Conservation (phyloP, 2,888 invertebrate genomes). For the Drosophila kambysellisi region DNA sequence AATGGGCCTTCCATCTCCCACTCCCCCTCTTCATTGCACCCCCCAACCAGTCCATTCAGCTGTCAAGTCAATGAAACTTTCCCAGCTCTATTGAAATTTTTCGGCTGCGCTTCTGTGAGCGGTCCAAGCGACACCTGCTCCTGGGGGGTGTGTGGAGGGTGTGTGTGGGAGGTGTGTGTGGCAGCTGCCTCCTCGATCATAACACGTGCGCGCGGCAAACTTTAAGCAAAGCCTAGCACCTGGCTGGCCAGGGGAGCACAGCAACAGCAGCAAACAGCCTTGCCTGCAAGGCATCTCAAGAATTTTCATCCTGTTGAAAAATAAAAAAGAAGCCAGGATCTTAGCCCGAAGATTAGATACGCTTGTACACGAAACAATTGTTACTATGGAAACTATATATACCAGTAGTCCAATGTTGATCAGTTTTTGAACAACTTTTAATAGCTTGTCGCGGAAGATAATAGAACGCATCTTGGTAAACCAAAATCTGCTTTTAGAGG, state of each 20-base stretch:
- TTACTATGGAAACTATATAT: neutral
- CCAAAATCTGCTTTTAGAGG: no score
- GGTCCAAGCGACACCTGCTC: constrained; percentile 52
- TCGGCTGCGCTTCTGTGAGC: constrained; percentile 35
- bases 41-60: constrained; percentile 18
- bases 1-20: neutral
- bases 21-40: neutral
- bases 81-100: constrained; percentile 66
- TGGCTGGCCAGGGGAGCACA: constrained; percentile 13
- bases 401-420: neutral
- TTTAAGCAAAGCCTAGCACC: constrained; percentile 42
- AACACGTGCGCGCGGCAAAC: constrained; percentile 52
- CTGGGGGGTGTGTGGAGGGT: neutral
- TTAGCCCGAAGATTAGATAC: neutral
- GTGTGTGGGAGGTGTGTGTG: neutral
- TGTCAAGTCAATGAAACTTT: constrained; percentile 77
- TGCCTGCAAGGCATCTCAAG: constrained; percentile 51
- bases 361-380: neutral
- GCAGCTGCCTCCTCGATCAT: constrained; percentile 26
- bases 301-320: constrained; percentile 59
- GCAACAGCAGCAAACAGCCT: constrained; percentile 16
- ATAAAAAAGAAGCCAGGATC: neutral
- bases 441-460: neutral
- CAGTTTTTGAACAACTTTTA: neutral
- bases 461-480: no score